These are phyloP conservation scores for Cephus nigrinus DNA, from an alignment of 2,888 invertebrate genomes.

Conservation along the genomic window DNA sequence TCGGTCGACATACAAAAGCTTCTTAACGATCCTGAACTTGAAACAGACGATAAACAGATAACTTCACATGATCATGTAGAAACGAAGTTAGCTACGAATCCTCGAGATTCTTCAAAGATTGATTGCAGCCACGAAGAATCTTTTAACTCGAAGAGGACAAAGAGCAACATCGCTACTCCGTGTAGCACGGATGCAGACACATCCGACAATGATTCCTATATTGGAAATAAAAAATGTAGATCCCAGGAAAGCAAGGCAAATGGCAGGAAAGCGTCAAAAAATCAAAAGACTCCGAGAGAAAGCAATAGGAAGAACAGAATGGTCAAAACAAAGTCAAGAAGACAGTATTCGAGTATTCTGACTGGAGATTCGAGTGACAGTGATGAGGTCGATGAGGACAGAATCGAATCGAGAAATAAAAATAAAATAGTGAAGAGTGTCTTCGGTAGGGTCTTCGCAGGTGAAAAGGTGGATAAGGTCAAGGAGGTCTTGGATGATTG, in stretches of 20 bases:
- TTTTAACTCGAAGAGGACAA: slow-evolving; percentile 6
- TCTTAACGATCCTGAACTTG: slow-evolving; percentile 44
- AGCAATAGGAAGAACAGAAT: not conserved
- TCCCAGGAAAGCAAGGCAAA: not conserved
- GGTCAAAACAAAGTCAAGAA: not conserved
- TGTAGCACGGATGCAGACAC: not conserved
- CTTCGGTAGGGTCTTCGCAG: slow-evolving; percentile 57
- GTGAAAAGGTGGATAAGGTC: slow-evolving; percentile 58
- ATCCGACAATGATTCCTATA: not conserved
- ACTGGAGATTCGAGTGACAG: slow-evolving; percentile 14
- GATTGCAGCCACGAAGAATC: not conserved
- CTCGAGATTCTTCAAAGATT: not conserved
- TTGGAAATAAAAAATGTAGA: not conserved
- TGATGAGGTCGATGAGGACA: slow-evolving; percentile 48
- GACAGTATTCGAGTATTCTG: slow-evolving; percentile 2
- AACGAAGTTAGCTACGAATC: not conserved
- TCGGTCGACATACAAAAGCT: slow-evolving; percentile 45
- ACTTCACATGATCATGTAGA: not conserved
- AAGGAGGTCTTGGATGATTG: slow-evolving; percentile 60
- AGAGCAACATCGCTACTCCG: not conserved
- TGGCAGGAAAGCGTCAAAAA: not conserved
- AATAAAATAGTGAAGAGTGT: slow-evolving; percentile 60
- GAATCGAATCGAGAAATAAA: slow-evolving; percentile 45
- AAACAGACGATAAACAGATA: slow-evolving; percentile 23
- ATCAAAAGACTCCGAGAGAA: not conserved